These are phyloP conservation scores for Mastigias papua DNA, from an alignment of 30 jellyfish, hydroid and myxozoan genomes.

Conservation along the genomic window DNA sequence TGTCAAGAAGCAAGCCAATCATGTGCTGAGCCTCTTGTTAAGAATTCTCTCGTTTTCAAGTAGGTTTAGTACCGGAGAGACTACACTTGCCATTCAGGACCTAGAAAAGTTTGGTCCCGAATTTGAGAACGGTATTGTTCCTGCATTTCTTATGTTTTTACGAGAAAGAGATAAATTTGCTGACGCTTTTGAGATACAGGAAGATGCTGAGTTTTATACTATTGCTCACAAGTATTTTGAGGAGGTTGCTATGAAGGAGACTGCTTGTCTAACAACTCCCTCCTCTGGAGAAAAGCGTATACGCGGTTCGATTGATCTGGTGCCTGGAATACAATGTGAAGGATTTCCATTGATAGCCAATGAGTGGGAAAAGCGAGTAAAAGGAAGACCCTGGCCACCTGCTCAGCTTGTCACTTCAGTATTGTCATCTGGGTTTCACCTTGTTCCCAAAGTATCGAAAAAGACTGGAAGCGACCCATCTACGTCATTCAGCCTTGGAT, in stretches of 20 bases:
- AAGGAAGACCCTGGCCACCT: slow-evolving; percentile 52
- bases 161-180: not conserved
- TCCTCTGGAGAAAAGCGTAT: not conserved
- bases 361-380: slow-evolving; percentile 36
- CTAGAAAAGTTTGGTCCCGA: slow-evolving; percentile 8
- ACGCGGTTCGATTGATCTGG: slow-evolving; percentile 46
- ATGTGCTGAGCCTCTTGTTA: slow-evolving; percentile 8
- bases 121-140: slow-evolving; percentile 37
- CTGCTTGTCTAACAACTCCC: not conserved
- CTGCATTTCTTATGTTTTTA: not conserved
- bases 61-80: slow-evolving; percentile 1
- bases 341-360: slow-evolving; percentile 50
- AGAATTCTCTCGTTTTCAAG: not conserved
- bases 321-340: slow-evolving; percentile 54
- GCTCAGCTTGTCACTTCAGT: slow-evolving; percentile 14
- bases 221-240: slow-evolving; percentile 14
- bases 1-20: slow-evolving; percentile 13
- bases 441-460: slow-evolving; percentile 49
- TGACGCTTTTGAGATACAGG: not conserved
- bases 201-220: not conserved
- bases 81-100: slow-evolving; percentile 14
- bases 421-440: slow-evolving; percentile 56
- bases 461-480: slow-evolving; percentile 7
- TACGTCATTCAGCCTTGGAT: slow-evolving; percentile 48
- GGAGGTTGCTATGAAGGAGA: not conserved